Evolutionary conservation across 2,113 vertebrate species (phyloP).

Genomic region (Phrynosoma blainvillii): DNA sequence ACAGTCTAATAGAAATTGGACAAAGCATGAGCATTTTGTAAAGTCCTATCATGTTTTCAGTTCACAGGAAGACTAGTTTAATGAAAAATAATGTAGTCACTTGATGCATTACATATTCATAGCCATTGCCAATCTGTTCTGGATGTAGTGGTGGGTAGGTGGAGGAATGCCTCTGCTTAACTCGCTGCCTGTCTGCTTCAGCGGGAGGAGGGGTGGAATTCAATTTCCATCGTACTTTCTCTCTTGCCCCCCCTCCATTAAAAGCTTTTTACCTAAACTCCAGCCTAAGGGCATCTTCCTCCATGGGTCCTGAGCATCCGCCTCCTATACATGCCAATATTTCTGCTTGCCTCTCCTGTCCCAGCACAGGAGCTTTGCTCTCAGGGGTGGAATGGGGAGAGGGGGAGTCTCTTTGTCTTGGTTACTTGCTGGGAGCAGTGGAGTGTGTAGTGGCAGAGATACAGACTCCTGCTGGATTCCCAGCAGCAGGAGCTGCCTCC

Average conservation of each 20-base stretch:
- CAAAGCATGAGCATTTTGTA: background rate
- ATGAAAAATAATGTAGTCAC: background rate
- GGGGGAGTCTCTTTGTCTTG: background rate
- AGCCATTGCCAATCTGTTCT: background rate
- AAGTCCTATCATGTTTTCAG: background rate
- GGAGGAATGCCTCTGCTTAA: background rate
- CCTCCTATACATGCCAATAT: constrained; percentile 11
- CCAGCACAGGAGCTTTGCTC: constrained; percentile 19
- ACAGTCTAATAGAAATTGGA: background rate
- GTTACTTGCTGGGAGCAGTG: constrained; percentile 61
- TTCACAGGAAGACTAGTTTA: background rate
- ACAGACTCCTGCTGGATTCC: constrained; percentile 64
- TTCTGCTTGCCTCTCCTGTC: background rate
- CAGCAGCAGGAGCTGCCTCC: constrained; percentile 71
- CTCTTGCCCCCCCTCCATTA: background rate
- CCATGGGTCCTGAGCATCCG: background rate
- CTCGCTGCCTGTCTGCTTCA: background rate
- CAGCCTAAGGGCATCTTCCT: constrained; percentile 33
- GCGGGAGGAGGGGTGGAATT: background rate
- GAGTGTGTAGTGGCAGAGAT: constrained; percentile 61
- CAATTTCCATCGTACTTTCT: background rate
- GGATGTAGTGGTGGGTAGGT: background rate
- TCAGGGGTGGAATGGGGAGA: accelerated
- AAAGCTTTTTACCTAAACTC: constrained; percentile 19
- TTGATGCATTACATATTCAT: background rate